Percentiles rank a stretch among this genome's conserved stretches.
Conservation (phyloP, 2,797 vertebrate species). For the Chloroceryle amazona region DNA sequence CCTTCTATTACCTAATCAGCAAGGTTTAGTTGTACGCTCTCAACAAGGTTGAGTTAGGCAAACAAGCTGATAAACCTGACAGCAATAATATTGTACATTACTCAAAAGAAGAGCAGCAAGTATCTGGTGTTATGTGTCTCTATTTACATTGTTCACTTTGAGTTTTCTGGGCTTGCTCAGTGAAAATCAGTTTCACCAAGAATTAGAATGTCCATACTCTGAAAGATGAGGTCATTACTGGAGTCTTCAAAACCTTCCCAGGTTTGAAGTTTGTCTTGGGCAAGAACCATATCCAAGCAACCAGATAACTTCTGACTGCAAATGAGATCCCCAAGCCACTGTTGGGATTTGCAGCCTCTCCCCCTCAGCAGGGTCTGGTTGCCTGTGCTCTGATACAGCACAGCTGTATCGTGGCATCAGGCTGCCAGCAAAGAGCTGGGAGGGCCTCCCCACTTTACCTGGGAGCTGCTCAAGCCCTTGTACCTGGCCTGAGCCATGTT, state of each 20-base stretch:
- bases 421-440: neutral
- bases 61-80: neutral
- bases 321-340: accelerated
- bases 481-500: neutral
- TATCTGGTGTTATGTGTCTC: neutral
- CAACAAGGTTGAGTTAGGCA: neutral
- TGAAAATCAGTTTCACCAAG: neutral
- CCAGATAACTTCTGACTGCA: accelerated
- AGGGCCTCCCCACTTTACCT: neutral
- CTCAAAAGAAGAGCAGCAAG: neutral
- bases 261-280: neutral
- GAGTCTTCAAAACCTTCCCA: neutral
- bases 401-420: neutral
- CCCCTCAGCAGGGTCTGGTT: accelerated
- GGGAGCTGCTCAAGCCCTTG: neutral
- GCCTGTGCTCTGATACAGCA: neutral
- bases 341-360: neutral
- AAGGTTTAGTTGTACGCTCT: neutral
- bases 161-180: too few species aligned
- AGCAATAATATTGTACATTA: neutral
- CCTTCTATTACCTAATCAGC: neutral
- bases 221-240: neutral
- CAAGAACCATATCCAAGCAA: neutral
- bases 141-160: neutral
- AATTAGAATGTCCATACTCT: neutral